phyloP scores from a whole-genome alignment of 1,140 invertebrate genomes.

The Hirudo medicinalis region DNA sequence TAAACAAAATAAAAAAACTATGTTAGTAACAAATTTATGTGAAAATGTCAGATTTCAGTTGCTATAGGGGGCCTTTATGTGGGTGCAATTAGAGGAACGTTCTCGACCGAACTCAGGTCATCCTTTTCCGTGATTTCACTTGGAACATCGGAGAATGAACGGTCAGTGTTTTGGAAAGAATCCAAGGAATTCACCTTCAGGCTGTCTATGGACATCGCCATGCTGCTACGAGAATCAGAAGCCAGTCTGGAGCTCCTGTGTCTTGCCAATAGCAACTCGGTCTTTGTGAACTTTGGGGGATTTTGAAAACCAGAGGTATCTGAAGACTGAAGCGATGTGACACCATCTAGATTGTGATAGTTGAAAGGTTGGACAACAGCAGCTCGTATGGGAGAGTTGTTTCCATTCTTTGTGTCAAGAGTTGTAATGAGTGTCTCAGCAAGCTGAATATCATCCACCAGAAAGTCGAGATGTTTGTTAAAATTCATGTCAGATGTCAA shows the following conservation, averaged over 20 bases:
- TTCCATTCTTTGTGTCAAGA: background rate
- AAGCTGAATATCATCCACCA: background rate
- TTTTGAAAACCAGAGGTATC: constrained; percentile 9
- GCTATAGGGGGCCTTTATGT: too few relatives aligned
- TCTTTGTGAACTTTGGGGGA: constrained; percentile 33
- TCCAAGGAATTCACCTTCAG: constrained; percentile 6
- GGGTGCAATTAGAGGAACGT: too few relatives aligned
- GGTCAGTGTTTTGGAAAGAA: constrained; percentile 3
- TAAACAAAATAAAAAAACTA: too few relatives aligned
- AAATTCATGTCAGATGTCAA: background rate
- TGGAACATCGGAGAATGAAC: background rate
- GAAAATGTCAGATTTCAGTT: too few relatives aligned
- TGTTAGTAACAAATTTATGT: too few relatives aligned
- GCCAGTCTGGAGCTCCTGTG: constrained; percentile 23
- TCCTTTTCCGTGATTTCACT: constrained; percentile 4
- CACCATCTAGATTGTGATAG: constrained; percentile 30
- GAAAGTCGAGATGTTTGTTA: background rate
- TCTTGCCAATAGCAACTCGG: constrained; percentile 39
- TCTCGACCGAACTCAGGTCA: too few relatives aligned
- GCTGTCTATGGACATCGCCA: constrained; percentile 11
- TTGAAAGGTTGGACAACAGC: constrained; percentile 47
- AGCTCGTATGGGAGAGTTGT: constrained; percentile 30
- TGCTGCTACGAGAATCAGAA: constrained; percentile 2
- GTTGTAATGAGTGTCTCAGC: background rate
- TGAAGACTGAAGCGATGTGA: background rate